These are phyloP conservation scores for Scortum barcoo DNA, from an alignment of 2,113 vertebrate species.

Conservation along the genomic window DNA sequence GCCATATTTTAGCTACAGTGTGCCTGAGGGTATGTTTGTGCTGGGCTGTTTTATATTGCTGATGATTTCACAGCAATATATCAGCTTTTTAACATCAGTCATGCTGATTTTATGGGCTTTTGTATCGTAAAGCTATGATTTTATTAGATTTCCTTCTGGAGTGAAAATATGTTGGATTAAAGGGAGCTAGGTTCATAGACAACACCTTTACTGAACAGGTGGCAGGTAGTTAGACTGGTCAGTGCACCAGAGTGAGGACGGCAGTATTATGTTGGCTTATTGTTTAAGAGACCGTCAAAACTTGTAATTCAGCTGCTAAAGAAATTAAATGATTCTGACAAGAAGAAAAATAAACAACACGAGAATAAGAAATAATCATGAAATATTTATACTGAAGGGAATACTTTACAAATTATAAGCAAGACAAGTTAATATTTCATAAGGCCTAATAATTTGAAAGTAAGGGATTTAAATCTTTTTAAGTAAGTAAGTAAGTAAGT, in stretches of 20 bases:
- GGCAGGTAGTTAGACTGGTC: background rate
- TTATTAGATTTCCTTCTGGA: background rate
- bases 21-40: background rate
- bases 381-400: conserved; percentile 49
- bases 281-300: background rate
- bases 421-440: conserved; percentile 50
- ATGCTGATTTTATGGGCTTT: background rate
- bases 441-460: conserved; percentile 24
- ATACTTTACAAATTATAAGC: conserved; percentile 52
- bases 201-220: background rate
- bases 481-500: too few species aligned
- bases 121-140: background rate
- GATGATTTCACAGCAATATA: background rate
- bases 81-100: background rate
- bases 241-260: background rate
- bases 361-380: too few species aligned
- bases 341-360: conserved; percentile 37
- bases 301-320: background rate
- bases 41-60: background rate
- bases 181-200: background rate
- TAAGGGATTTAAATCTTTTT: background rate
- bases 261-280: background rate
- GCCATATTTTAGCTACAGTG: background rate
- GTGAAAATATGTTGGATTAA: background rate
- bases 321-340: conserved; percentile 19